Conservation (phyloP, 1,140 invertebrate genomes). For the Cherax quadricarinatus region DNA sequence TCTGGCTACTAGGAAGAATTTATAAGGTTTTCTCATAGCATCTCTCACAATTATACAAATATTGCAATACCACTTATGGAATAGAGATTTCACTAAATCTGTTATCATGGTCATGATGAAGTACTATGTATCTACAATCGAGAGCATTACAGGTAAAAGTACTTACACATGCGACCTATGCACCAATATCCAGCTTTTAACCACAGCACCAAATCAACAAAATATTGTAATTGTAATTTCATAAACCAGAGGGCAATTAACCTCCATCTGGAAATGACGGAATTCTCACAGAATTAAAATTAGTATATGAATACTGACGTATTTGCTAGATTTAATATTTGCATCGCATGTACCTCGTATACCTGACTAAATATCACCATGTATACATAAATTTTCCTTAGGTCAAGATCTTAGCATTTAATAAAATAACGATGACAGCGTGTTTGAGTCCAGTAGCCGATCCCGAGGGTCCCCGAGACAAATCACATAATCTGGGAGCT, state of each 20-base stretch:
- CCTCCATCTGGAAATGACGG: background rate
- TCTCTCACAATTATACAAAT: background rate
- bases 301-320: background rate
- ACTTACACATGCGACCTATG: background rate
- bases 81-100: background rate
- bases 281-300: background rate
- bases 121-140: background rate
- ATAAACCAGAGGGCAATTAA: background rate
- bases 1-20: background rate
- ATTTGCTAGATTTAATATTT: background rate
- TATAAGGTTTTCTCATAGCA: background rate
- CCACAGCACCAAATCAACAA: background rate
- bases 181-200: constrained; percentile 12
- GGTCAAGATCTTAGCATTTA: background rate
- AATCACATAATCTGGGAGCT: background rate
- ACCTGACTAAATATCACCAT: background rate
- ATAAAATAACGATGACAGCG: background rate
- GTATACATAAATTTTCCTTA: background rate
- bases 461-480: background rate
- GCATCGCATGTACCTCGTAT: background rate
- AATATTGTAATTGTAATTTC: background rate
- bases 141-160: background rate
- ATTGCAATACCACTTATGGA: background rate
- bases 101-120: background rate
- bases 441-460: background rate